phyloP scores from a whole-genome alignment of 2,113 vertebrate genomes.

The Rhegmatorhina hoffmannsi region DNA sequence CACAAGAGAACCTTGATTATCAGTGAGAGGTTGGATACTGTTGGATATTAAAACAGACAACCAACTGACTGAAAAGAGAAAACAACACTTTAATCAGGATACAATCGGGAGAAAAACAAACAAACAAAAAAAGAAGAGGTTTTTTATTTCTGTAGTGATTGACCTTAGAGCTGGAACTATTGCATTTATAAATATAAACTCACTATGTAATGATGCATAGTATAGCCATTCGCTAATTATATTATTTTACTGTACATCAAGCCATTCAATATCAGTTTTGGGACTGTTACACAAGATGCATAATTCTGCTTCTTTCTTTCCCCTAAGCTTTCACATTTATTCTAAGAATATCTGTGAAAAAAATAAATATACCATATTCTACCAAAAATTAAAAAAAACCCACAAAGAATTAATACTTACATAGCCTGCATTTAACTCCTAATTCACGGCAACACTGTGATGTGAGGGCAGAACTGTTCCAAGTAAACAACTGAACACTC shows the following conservation, averaged over 20 bases:
- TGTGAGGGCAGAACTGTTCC: not conserved
- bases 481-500: not conserved
- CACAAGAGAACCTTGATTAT: not conserved
- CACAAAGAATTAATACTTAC: not conserved
- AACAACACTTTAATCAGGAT: not conserved
- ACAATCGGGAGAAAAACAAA: not conserved
- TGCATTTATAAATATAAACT: not conserved
- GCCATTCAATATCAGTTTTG: not conserved
- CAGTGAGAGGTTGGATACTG: not conserved
- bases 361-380: not conserved
- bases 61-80: not conserved
- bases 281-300: not conserved
- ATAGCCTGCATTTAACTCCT: not conserved
- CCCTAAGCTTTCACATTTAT: not conserved
- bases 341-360: not conserved
- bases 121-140: not conserved
- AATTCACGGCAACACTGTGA: not conserved
- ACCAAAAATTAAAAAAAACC: not conserved
- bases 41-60: slow-evolving; percentile 36
- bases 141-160: not conserved
- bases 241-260: not conserved
- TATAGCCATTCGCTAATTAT: not conserved
- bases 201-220: not conserved
- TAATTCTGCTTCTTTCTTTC: not conserved
- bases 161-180: not conserved